These are phyloP conservation scores for Tetragonula carbonaria DNA, from an alignment of 2,888 invertebrate species.

Conservation along the genomic window DNA sequence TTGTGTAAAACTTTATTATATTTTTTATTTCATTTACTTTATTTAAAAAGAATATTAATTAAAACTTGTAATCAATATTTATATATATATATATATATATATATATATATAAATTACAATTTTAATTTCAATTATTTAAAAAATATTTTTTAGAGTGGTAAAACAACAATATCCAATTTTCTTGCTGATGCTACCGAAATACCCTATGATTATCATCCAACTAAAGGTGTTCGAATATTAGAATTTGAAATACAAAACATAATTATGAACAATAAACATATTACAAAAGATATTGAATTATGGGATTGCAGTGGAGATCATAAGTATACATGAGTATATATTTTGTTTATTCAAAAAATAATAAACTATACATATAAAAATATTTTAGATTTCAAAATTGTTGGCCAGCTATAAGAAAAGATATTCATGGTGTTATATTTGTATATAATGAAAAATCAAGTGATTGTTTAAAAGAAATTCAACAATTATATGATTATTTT, in stretches of 20 bases:
- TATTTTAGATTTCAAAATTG: slow-evolving; percentile 88
- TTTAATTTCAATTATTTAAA: slow-evolving; percentile 14
- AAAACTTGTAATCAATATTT: not conserved
- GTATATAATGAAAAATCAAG: slow-evolving; percentile 87
- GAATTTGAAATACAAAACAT: slow-evolving; percentile 90
- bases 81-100: slow-evolving; percentile 7
- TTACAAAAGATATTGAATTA: slow-evolving; percentile 89
- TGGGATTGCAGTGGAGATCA: slow-evolving; percentile 93
- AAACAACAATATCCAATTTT: slow-evolving; percentile 89
- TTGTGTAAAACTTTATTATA: not conserved
- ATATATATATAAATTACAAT: slow-evolving; percentile 10
- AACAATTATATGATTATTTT: slow-evolving; percentile 88
- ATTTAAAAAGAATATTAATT: not conserved
- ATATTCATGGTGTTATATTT: slow-evolving; percentile 89
- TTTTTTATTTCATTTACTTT: not conserved
- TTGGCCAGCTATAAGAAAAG: slow-evolving; percentile 90
- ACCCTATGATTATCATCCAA: slow-evolving; percentile 87
- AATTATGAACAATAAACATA: slow-evolving; percentile 86
- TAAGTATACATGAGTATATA: slow-evolving; percentile 84
- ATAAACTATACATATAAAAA: slow-evolving; percentile 9
- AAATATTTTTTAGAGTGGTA: slow-evolving; percentile 87
- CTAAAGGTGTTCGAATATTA: slow-evolving; percentile 90
- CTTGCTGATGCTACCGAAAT: slow-evolving; percentile 89
- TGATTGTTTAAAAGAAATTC: slow-evolving; percentile 86
- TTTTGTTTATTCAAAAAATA: not conserved